Evolutionary conservation across 30 jellyfish, hydroid and myxozoan species (phyloP).

Genomic region (Turritopsis rubra): DNA sequence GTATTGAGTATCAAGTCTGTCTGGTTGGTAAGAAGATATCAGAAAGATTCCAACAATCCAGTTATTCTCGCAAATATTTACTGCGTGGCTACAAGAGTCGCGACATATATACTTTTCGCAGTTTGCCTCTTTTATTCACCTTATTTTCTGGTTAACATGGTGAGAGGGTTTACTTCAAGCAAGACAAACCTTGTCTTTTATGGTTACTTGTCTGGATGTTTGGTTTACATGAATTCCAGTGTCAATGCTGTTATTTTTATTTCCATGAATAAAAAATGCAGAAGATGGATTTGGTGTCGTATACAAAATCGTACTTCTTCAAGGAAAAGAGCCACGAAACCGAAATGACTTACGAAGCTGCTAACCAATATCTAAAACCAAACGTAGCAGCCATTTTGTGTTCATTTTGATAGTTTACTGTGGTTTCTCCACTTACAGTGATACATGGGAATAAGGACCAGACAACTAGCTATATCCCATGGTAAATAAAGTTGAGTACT

Average conservation of each 20-base stretch:
- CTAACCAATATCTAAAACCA: too few species aligned
- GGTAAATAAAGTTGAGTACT: too few species aligned
- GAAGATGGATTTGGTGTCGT: background rate
- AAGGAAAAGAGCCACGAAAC: background rate
- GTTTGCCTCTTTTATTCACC: background rate
- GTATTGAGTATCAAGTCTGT: background rate
- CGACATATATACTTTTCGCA: background rate
- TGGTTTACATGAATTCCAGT: constrained; percentile 48
- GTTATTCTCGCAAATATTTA: background rate
- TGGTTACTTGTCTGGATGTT: constrained; percentile 33
- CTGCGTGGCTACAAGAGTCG: background rate
- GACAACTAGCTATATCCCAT: too few species aligned
- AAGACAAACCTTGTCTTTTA: background rate
- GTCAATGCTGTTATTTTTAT: constrained; percentile 49
- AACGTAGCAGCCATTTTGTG: too few species aligned
- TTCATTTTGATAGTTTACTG: too few species aligned
- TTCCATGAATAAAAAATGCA: constrained; percentile 27
- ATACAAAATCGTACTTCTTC: background rate
- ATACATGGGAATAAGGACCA: too few species aligned
- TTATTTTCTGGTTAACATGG: background rate
- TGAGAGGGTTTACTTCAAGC: background rate
- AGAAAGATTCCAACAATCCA: background rate
- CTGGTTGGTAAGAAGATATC: background rate
- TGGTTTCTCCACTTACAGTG: too few species aligned
- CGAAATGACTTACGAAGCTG: too few species aligned